Evolutionary conservation across 2,888 invertebrate genomes (phyloP).

Genomic region (Cartodere bifasciata): DNA sequence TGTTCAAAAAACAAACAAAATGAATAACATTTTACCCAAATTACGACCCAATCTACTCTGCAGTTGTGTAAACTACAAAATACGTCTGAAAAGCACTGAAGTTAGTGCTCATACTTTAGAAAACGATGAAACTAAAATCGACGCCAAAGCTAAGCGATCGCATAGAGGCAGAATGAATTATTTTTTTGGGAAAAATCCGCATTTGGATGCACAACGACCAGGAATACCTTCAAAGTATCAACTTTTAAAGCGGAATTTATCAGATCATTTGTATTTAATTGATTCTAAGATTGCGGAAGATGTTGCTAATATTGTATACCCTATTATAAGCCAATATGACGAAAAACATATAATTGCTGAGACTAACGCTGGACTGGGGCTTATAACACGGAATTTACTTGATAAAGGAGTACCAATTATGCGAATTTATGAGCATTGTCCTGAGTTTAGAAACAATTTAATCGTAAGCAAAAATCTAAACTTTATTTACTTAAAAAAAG

Average conservation of each 20-base stretch:
- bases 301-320: conserved; percentile 18
- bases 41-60: too few relatives aligned
- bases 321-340: conserved; percentile 16
- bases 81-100: too few relatives aligned
- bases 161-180: conserved; percentile 2
- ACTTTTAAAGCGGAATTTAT: conserved; percentile 12
- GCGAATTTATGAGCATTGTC: conserved; percentile 45
- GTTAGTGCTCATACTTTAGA: conserved; percentile 1
- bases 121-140: conserved; percentile 1
- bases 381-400: conserved; percentile 47
- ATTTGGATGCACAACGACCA: conserved; percentile 11
- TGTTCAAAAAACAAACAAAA: too few relatives aligned
- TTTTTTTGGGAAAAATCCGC: conserved; percentile 8
- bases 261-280: conserved; percentile 21
- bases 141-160: conserved; percentile 1
- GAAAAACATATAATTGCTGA: conserved; percentile 41
- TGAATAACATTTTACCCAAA: too few relatives aligned
- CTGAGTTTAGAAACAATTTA: conserved; percentile 38
- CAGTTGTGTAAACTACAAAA: too few relatives aligned
- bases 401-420: conserved; percentile 38
- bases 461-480: conserved; percentile 36
- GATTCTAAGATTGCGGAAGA: conserved; percentile 20
- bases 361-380: conserved; percentile 56
- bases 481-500: too few relatives aligned
- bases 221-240: conserved; percentile 17